Conservation (phyloP, 37 sponge, comb jelly and placozoan species). For the Halisarca cf. caerulea region DNA sequence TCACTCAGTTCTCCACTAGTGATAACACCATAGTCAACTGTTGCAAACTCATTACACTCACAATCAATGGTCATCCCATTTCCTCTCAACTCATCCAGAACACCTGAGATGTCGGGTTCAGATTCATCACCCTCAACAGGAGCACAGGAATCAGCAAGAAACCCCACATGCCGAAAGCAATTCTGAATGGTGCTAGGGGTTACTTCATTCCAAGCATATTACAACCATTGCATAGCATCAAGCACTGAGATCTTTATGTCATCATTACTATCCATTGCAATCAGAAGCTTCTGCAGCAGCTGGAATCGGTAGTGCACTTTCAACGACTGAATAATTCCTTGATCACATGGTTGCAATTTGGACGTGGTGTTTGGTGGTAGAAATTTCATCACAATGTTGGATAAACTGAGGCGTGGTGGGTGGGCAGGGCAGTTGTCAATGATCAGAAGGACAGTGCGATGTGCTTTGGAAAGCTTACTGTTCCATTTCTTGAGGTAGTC, state of each 20-base stretch:
- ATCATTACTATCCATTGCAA: neutral
- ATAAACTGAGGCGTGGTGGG: neutral
- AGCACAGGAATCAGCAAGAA: neutral
- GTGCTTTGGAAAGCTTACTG: neutral
- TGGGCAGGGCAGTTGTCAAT: slow-evolving; percentile 45
- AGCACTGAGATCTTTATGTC: slow-evolving; percentile 19
- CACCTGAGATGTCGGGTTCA: neutral
- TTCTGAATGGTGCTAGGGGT: slow-evolving; percentile 16
- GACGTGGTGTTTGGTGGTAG: slow-evolving; percentile 38
- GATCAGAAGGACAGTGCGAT: neutral
- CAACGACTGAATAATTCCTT: slow-evolving; percentile 28
- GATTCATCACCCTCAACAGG: neutral
- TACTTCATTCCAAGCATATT: slow-evolving; percentile 24
- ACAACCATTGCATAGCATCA: slow-evolving; percentile 31
- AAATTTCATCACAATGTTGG: slow-evolving; percentile 2
- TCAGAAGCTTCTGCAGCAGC: neutral
- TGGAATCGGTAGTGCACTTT: slow-evolving; percentile 36
- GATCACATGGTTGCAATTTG: slow-evolving; percentile 34
- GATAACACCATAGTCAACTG: neutral
- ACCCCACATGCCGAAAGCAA: slow-evolving; percentile 19
- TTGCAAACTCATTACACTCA: neutral
- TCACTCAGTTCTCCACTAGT: slow-evolving; percentile 13
- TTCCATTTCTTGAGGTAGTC: slow-evolving; percentile 11
- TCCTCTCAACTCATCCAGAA: neutral
- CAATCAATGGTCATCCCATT: neutral